Percentiles rank a stretch among this genome's conserved stretches.
These are phyloP conservation scores for Drosophila ananassae DNA, from an alignment of 1,140 invertebrate genomes.

Conservation along the genomic window DNA sequence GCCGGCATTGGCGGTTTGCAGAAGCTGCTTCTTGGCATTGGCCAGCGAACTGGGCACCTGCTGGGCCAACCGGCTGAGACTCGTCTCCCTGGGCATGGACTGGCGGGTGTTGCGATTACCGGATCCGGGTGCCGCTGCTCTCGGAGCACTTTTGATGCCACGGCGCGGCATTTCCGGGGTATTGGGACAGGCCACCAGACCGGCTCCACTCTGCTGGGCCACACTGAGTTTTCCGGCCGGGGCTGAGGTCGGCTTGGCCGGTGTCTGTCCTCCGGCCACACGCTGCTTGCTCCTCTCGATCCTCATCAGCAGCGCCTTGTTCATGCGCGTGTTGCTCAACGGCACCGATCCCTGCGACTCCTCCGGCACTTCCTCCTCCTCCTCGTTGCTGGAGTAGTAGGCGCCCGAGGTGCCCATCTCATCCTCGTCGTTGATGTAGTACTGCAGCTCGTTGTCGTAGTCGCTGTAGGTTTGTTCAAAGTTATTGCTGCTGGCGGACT, in stretches of 20 bases:
- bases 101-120: constrained; percentile 56
- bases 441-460: constrained; percentile 82
- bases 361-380: constrained; percentile 42
- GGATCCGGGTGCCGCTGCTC: constrained; percentile 46
- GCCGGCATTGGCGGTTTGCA: constrained; percentile 71
- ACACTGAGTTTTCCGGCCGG: constrained; percentile 63
- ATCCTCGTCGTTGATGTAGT: constrained; percentile 83
- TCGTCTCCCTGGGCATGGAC: constrained; percentile 83
- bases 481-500: constrained; percentile 83
- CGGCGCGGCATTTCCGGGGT: constrained; percentile 85
- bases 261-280: constrained; percentile 60
- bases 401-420: constrained; percentile 70
- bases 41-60: constrained; percentile 81
- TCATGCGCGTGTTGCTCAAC: constrained; percentile 85
- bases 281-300: constrained; percentile 83
- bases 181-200: constrained; percentile 84
- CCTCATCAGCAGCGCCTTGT: constrained; percentile 85
- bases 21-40: constrained; percentile 81
- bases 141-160: constrained; percentile 68
- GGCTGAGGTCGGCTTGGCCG: constrained; percentile 69
- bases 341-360: constrained; percentile 47
- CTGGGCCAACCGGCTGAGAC: constrained; percentile 74
- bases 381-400: constrained; percentile 77
- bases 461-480: constrained; percentile 79
- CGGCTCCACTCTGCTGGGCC: constrained; percentile 61